Evolutionary conservation across 2,888 invertebrate genomes (phyloP).

Genomic region (Bugulina stolonifera): DNA sequence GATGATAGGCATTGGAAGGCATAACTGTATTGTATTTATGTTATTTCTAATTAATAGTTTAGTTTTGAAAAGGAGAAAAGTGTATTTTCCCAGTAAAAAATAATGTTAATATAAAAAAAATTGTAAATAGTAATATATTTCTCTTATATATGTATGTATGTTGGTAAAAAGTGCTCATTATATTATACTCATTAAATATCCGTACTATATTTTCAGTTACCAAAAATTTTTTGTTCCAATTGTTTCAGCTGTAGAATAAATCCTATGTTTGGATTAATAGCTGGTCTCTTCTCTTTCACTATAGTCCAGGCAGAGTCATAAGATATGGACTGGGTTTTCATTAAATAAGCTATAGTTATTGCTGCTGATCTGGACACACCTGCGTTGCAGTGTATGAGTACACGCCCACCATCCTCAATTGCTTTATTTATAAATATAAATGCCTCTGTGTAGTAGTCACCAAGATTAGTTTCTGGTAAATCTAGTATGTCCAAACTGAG

Average conservation of each 20-base stretch:
- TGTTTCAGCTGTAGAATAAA: conserved; percentile 66
- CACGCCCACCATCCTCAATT: conserved; percentile 56
- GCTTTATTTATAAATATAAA: conserved; percentile 63
- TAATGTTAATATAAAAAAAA: no score
- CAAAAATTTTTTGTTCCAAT: conserved; percentile 38
- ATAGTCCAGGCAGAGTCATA: conserved; percentile 64
- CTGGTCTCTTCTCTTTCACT: conserved; percentile 65
- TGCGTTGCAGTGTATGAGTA: conserved; percentile 85
- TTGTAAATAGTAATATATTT: no score
- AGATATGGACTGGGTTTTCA: conserved; percentile 56
- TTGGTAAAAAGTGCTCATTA: no score
- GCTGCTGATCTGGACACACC: conserved; percentile 80
- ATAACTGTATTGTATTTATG: no score
- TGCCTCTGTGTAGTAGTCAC: conserved; percentile 51
- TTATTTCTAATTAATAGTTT: no score
- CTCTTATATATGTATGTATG: no score
- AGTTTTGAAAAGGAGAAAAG: no score
- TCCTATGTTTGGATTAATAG: conserved; percentile 73
- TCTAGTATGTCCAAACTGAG: conserved; percentile 56
- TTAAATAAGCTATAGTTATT: conserved; percentile 74
- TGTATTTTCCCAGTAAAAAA: no score
- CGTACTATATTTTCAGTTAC: no score
- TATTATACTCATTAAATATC: no score
- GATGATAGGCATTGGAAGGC: no score
- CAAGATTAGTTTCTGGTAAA: conserved; percentile 44